A percentile compares a stretch with the other conserved stretches of the same genome.
These are phyloP conservation scores for Varanus salvator DNA, from an alignment of 2,113 vertebrate genomes.

Conservation along the genomic window DNA sequence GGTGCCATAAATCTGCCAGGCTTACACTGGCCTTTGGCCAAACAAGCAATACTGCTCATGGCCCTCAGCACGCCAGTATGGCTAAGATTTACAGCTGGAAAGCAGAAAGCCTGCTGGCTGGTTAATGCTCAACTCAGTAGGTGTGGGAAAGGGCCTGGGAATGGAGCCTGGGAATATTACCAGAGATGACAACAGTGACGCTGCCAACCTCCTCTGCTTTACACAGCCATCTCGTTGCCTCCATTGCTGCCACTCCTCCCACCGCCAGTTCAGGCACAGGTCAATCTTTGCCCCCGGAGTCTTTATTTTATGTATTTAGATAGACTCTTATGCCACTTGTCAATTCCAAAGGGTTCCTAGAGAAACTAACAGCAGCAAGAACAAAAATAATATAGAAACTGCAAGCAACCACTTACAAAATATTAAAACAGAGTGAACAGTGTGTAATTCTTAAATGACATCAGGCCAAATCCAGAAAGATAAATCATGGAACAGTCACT, in stretches of 20 bases:
- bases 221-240: not conserved
- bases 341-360: not conserved
- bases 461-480: not conserved
- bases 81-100: conserved; percentile 14
- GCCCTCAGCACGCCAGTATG: not conserved
- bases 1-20: conserved; percentile 7
- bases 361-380: not conserved
- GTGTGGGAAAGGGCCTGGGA: not conserved
- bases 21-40: conserved; percentile 4
- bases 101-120: not conserved
- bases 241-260: not conserved
- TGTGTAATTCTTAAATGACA: not conserved
- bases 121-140: conserved; percentile 18
- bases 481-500: not conserved
- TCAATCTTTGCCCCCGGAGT: not conserved
- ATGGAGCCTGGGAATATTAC: not conserved
- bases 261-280: not conserved
- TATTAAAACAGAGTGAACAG: not conserved
- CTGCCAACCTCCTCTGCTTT: no score
- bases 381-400: not conserved
- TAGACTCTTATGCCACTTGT: not conserved
- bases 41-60: not conserved
- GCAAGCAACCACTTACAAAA: not conserved
- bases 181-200: not conserved
- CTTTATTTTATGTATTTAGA: not conserved